Evolutionary conservation across 2,888 invertebrate genomes (phyloP).

Genomic region (Drosophila longiperda): DNA sequence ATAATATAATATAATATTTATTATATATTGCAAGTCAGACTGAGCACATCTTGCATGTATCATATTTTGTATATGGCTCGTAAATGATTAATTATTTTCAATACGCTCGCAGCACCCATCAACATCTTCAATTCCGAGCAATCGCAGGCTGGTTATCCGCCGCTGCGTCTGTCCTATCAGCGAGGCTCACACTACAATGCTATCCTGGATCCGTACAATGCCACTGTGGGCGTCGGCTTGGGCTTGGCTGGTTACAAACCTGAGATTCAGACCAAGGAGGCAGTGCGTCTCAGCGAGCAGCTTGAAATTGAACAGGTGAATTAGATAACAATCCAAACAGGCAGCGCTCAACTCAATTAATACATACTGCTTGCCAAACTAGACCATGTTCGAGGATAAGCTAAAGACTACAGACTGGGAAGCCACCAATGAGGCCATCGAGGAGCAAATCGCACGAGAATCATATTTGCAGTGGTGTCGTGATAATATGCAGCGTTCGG

Average conservation of each 20-base stretch:
- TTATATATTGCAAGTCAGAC: background rate
- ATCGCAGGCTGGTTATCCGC: conserved; percentile 89
- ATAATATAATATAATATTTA: background rate
- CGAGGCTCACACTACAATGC: conserved; percentile 95
- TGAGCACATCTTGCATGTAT: background rate
- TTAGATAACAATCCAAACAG: background rate
- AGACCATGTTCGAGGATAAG: conserved; percentile 96
- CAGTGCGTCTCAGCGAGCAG: conserved; percentile 91
- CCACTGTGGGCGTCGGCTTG: conserved; percentile 92
- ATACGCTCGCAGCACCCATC: conserved; percentile 89
- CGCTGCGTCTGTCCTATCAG: conserved; percentile 94
- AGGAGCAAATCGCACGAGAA: conserved; percentile 94
- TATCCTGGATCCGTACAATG: conserved; percentile 93
- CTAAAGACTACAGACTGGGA: conserved; percentile 95
- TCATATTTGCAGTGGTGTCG: conserved; percentile 93
- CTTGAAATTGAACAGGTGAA: conserved; percentile 91
- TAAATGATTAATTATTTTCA: background rate
- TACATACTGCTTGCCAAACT: conserved; percentile 22
- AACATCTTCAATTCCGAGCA: conserved; percentile 93
- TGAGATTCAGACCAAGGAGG: conserved; percentile 90
- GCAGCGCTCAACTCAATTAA: background rate
- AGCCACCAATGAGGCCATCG: conserved; percentile 95
- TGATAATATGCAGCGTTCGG: conserved; percentile 87
- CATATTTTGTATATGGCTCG: background rate
- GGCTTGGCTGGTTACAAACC: conserved; percentile 93